These are phyloP conservation scores for Typhlomys cinereus DNA, from an alignment of 2,113 vertebrate species.

Conservation along the genomic window DNA sequence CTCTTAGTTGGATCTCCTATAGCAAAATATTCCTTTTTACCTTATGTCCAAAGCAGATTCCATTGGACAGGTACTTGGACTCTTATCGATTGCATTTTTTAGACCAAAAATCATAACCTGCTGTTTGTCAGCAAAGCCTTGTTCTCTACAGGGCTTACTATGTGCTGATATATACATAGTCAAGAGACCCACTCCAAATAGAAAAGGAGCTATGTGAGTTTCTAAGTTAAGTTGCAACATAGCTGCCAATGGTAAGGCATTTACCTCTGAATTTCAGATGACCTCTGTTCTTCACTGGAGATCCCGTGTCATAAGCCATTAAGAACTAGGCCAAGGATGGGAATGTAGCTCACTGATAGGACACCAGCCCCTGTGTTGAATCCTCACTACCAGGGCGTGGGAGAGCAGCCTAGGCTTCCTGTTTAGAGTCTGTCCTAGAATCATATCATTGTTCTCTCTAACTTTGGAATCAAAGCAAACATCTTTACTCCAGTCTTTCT, in stretches of 20 bases:
- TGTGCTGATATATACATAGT: background rate
- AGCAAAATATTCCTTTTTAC: constrained; percentile 39
- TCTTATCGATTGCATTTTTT: constrained; percentile 30
- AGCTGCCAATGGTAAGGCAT: constrained; percentile 25
- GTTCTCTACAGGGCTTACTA: background rate
- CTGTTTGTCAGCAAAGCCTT: constrained; percentile 59
- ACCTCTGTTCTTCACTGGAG: background rate
- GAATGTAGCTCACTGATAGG: background rate
- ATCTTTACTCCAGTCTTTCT: constrained; percentile 44
- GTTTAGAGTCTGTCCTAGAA: background rate
- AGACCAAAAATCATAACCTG: constrained; percentile 46
- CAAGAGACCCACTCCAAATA: constrained; percentile 44
- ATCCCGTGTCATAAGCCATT: background rate
- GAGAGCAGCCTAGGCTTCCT: background rate
- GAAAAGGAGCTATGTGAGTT: background rate
- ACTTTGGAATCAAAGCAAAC: constrained; percentile 48
- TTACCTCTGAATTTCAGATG: constrained; percentile 46
- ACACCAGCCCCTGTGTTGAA: background rate
- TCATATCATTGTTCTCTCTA: constrained; percentile 33
- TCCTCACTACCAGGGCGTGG: too few species aligned
- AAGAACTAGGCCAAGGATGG: background rate
- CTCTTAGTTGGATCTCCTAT: constrained; percentile 30
- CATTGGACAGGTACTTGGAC: constrained; percentile 23
- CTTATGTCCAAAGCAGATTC: constrained; percentile 44
- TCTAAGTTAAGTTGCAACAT: constrained; percentile 35